Base-by-base conservation (phyloP, 2,888 invertebrate genomes). In the Agriopis aurantiaria region DNA sequence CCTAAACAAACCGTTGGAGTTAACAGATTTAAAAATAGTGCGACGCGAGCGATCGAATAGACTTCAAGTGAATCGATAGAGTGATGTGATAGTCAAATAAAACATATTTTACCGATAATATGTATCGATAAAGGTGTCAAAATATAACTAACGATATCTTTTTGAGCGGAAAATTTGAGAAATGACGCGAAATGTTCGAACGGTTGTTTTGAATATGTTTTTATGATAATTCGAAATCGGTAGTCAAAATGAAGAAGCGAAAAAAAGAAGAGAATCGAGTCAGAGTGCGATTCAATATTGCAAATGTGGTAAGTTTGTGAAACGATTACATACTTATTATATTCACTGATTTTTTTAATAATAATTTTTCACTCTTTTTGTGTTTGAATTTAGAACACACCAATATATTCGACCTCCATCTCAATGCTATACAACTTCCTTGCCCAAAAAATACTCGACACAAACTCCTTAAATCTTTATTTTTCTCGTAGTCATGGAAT, bases 201-300 rank as follows among this genome's bases (percentile, higher is more conserved):
- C 51, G 71, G 56, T 74, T 69, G 71, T 68, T 56, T 46, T 2
- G 0, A 40, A 64, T 57, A 78, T 79, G 12, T 17, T 46, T 11
- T 45, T 55, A 70, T 78, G 71, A 76, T 68, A 12, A 71, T 68
- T 41, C 49, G 41, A 51, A 76, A 68, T 74, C 67, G 75, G 56
- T 59, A 9, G 10, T 23, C 23, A 53, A 83, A 83, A 92, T 92
- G 91, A 92, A 88, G 81, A 85, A 84, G 75, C 85, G 90, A 12
- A 91, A 89, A 84, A 91, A 90, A 78, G 87, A 85, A 23, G 53
- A 62, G 49, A 85, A 82, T 40, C 85, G 85, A 65, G 87, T 91
- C 40, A 85, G 89, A 3, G 86, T 93, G 10, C 83, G 92, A 14
- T 90, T 92, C 69, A 89, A 92, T 69, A 85, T 91, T 55, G 83